A percentile compares a stretch with the other conserved stretches of the same genome.
phyloP scores from a whole-genome alignment of 2,113 vertebrate genomes.

The Helogale parvula region DNA sequence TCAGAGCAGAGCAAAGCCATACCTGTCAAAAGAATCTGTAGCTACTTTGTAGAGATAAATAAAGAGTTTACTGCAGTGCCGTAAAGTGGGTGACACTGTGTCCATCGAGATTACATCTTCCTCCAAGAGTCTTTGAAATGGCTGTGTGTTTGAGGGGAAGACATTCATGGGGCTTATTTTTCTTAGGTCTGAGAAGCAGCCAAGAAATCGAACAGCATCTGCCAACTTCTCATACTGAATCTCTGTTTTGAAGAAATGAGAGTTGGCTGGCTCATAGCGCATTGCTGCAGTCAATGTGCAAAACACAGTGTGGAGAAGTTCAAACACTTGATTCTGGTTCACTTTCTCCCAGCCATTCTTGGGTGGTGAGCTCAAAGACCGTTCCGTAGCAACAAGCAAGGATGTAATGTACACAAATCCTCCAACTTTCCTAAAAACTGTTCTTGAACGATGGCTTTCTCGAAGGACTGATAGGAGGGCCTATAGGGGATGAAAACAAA shows the following conservation, averaged over 20 bases:
- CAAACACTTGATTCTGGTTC: constrained; percentile 97
- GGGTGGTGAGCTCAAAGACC: constrained; percentile 92
- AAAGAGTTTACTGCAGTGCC: constrained; percentile 98
- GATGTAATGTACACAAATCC: constrained; percentile 99
- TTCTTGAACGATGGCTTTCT: constrained; percentile 97
- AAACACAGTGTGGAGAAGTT: constrained; percentile 96
- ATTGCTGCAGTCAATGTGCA: constrained; percentile 97
- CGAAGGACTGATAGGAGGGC: constrained; percentile 93
- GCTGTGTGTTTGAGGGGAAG: constrained; percentile 95
- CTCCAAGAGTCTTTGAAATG: constrained; percentile 96
- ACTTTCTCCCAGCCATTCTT: constrained; percentile 95
- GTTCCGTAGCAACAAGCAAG: constrained; percentile 97
- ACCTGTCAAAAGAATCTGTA: constrained; percentile 99
- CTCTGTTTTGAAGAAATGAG: constrained; percentile 97
- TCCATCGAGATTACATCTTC: constrained; percentile 91
- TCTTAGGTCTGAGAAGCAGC: constrained; percentile 96
- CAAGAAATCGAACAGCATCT: constrained; percentile 96
- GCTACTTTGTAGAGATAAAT: constrained; percentile 98
- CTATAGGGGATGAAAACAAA: constrained; percentile 78
- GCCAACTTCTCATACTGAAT: constrained; percentile 99
- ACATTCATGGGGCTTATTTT: constrained; percentile 92
- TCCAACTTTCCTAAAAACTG: constrained; percentile 97
- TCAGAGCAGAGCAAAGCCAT: constrained; percentile 24
- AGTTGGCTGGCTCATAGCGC: constrained; percentile 99
- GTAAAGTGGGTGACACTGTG: constrained; percentile 93